phyloP scores from a whole-genome alignment of 2,888 invertebrate species.

The Drosophila infuscata region DNA sequence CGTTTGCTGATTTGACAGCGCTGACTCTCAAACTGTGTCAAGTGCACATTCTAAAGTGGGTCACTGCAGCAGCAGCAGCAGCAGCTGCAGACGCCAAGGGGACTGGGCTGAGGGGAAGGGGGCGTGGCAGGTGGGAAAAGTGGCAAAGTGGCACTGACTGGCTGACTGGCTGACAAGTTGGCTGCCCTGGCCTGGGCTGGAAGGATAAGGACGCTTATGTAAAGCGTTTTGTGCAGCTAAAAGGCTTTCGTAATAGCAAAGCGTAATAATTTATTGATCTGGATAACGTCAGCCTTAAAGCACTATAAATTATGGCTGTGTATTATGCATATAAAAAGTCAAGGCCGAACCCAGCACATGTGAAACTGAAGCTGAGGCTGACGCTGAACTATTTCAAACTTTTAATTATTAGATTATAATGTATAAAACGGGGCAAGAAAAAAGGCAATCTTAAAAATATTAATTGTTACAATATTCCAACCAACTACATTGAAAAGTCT shows the following conservation, averaged over 20 bases:
- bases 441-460: background rate
- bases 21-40: constrained; percentile 77
- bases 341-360: background rate
- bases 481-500: no score
- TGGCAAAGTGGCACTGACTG: constrained; percentile 28
- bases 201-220: constrained; percentile 72
- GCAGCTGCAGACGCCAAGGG: constrained; percentile 15
- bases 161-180: background rate
- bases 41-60: constrained; percentile 72
- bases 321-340: background rate
- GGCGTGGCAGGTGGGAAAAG: constrained; percentile 8
- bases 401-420: background rate
- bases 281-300: constrained; percentile 5
- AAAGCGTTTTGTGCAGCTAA: constrained; percentile 72
- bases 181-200: constrained; percentile 5
- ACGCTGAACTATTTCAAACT: background rate
- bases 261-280: constrained; percentile 60
- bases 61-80: constrained; percentile 45
- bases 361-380: background rate
- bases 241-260: constrained; percentile 50
- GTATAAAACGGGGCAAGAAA: background rate
- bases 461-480: no score
- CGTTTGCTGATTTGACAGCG: constrained; percentile 52
- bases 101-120: background rate
- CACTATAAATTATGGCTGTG: constrained; percentile 11